Evolutionary conservation across 64 coral and sea anemone species (phyloP).

Genomic region (Montipora foliosa): DNA sequence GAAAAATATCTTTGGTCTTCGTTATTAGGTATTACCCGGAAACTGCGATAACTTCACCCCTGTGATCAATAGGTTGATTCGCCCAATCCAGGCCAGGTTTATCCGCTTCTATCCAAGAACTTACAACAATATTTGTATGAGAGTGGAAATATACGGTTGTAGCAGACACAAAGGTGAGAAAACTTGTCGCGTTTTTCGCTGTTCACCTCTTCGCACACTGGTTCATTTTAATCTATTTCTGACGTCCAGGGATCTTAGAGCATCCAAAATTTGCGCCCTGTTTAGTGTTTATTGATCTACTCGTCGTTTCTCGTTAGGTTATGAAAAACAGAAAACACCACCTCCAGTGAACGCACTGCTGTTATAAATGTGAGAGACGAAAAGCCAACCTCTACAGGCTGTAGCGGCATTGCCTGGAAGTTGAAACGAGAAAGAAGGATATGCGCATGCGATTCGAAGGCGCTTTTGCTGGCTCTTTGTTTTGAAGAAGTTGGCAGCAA

Average conservation of each 20-base stretch:
- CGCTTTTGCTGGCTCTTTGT: not conserved
- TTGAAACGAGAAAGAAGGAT: not conserved
- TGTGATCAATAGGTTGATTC: conserved; percentile 56
- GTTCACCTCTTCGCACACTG: not conserved
- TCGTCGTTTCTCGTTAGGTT: not conserved
- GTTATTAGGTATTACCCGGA: conserved; percentile 52
- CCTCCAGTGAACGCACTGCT: not conserved
- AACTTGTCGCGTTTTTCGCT: too few relatives aligned
- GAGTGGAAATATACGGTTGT: conserved; percentile 78
- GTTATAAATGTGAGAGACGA: not conserved
- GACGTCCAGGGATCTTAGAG: not conserved
- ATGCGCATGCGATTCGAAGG: not conserved
- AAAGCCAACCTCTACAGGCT: not conserved
- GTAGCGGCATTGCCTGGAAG: not conserved
- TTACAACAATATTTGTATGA: conserved; percentile 60
- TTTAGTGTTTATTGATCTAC: not conserved
- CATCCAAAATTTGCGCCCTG: not conserved
- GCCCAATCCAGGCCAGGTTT: conserved; percentile 57
- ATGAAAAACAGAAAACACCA: conserved; percentile 26
- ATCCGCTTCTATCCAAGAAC: conserved; percentile 77
- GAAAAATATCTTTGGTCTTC: not conserved
- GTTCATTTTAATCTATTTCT: too few relatives aligned
- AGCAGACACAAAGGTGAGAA: conserved; percentile 26
- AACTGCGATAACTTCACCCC: conserved; percentile 82
- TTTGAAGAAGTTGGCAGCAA: not conserved